Evolutionary conservation across 2,888 invertebrate genomes (phyloP), one percentile per base, ranked within the genome.

Genomic region (Zaprionus bogoriensis): DNA sequence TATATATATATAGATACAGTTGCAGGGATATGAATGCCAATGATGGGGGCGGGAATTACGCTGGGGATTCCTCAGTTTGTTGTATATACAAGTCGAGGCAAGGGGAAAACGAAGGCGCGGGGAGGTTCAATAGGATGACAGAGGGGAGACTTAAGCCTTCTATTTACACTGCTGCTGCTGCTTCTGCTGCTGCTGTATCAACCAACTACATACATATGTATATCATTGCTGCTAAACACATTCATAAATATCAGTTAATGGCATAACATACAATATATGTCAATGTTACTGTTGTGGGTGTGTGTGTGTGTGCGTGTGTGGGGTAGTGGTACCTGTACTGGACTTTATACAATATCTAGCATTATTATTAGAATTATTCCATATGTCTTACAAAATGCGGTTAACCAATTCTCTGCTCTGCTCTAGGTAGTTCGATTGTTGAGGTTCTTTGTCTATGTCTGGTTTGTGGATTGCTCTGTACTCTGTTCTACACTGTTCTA

Each of bases 371-470:
- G n/a, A n/a, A n/a, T 41, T 14, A 41, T 28, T 20, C 20, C 17
- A 30, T 14, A 36, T 63, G 25, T 7, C 27, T 66, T 53, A 27
- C 10, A 27, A 9, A 10, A 10, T 27, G 27, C 27, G 10, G 17
- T 36, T 36, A 50, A 46, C 48, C 59, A 68, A 65, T 71, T 27
- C 42, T 54, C 41, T 55, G 27, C 17, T 19, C n/a, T 17, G 30
- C 3, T 52, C 23, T 70, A 70, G 69, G 68, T 70, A 70, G 61
- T 73, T 70, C 55, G 55, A 73, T 70, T 58, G 41, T 60, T 67
- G 70, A 70, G 70, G 70, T 70, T 73, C 28, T 55, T 61, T 61
- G 73, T 59, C 50, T 66, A 46, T 72, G 47, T 67, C 47, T 70
- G 42, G 28, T 27, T 39, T 27, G 20, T 38, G 12, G 19, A 25